Evolutionary conservation across 2,113 vertebrate species (phyloP).

Genomic region (Myiopsitta monachus): DNA sequence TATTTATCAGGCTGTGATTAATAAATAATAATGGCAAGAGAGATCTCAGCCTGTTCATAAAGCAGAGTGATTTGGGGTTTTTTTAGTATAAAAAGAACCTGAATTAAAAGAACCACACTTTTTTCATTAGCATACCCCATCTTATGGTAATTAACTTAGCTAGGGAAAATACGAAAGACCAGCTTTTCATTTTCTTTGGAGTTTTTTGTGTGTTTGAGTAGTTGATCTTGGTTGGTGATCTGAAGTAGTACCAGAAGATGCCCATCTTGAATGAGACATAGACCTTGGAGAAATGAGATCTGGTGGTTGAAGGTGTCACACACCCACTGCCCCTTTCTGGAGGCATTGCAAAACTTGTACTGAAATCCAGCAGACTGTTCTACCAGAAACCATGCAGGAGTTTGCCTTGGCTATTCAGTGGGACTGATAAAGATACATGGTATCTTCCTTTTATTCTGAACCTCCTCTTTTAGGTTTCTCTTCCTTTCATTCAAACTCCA

Average conservation of each 20-base stretch:
- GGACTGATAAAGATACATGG: background rate
- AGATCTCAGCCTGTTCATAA: background rate
- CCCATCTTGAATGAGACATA: background rate
- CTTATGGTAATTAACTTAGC: background rate
- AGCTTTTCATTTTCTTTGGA: background rate
- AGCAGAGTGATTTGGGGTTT: background rate
- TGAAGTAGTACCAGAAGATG: background rate
- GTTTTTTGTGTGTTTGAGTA: background rate
- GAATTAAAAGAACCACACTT: background rate
- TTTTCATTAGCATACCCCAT: background rate
- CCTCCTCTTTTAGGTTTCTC: background rate
- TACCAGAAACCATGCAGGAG: background rate
- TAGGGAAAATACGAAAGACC: background rate
- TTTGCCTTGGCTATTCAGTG: background rate
- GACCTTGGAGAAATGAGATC: background rate
- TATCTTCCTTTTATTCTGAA: background rate
- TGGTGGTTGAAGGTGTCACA: background rate
- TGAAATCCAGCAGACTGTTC: background rate
- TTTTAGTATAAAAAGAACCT: background rate
- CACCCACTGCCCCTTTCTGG: background rate
- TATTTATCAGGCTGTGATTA: background rate
- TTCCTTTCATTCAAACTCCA: background rate
- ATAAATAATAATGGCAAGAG: background rate
- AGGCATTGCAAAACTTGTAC: rapidly evolving
- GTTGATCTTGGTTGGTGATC: background rate